Conservation (phyloP, 2,113 vertebrate species). For the Chionomys nivalis region DNA sequence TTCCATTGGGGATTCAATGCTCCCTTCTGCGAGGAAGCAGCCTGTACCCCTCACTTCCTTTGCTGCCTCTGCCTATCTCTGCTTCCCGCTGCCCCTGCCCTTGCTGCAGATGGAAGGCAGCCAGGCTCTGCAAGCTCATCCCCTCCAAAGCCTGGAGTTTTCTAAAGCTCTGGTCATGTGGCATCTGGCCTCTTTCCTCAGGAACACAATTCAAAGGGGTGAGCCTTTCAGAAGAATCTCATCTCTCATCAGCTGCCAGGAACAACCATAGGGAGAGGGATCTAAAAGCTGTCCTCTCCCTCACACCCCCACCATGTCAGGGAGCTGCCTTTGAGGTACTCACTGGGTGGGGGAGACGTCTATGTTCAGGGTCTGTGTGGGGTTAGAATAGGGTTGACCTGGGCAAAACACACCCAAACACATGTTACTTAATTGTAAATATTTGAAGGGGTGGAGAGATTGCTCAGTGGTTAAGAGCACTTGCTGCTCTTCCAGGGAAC, state of each 20-base stretch:
- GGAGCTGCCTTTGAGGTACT: background rate
- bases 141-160: slow-evolving; percentile 56
- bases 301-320: background rate
- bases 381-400: background rate
- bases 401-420: background rate
- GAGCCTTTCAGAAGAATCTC: slow-evolving; percentile 65
- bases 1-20: background rate
- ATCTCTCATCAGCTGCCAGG: slow-evolving; percentile 65
- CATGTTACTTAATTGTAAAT: slow-evolving; percentile 64
- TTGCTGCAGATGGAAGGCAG: slow-evolving; percentile 35
- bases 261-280: slow-evolving; percentile 31
- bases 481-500: background rate
- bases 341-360: background rate
- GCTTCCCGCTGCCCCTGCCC: background rate
- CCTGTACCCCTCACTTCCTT: background rate
- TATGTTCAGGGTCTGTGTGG: background rate
- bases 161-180: slow-evolving; percentile 55
- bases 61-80: background rate
- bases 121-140: background rate
- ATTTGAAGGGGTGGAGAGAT: slow-evolving; percentile 52
- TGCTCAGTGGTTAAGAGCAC: background rate
- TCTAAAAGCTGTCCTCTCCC: background rate
- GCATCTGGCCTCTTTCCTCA: slow-evolving; percentile 62
- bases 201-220: slow-evolving; percentile 71
- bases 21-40: background rate